Base-by-base conservation (phyloP, 2,113 vertebrate genomes). In the Anolis sagrei region DNA sequence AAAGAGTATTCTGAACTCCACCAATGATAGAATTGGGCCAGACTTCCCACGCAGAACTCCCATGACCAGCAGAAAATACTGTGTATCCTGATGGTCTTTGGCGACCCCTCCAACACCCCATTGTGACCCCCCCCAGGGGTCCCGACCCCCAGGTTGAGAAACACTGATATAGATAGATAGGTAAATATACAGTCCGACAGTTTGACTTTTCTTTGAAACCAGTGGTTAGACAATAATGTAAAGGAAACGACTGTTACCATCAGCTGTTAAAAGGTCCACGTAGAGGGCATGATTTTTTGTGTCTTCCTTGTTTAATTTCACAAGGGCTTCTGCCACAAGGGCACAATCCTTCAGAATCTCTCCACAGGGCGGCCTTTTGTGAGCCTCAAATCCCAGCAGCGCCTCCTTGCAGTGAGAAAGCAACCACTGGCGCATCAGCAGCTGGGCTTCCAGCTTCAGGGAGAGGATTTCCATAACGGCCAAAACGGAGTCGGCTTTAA, bases 371-470 rank as follows among this genome's bases (percentile, higher is more conserved):
- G 88, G 90, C 25, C 91, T 81, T 25, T 93, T n/a, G 10, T 91
- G 14, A 83, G 92, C 78, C 2, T 39, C 19, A 1, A 95, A 79
- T 61, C 96, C 92, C 9, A 91, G 93, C 87, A 99, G 93, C 0
- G 14, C 87, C 18, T 83, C 87, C 68, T 92, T 96, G 94, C 97
- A 97, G 36, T 92, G 94, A 84, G 97, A 94, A 49, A 97, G 94
- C 89, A 99, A 96, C 97, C 98, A 98, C 54, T 95, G 96, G 19
- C 95, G 95, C 79, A 98, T 86, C 78, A 97, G 85, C 1, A 82
- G 87, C 78, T 85, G 96, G 54, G 96, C 94, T 84, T 97, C 96
- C 1, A 90, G 96, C 93, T 97, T 98, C 88, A 99, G 94, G 1
- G 97, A 96, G 72, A 96, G 76, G 84, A 99, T 96, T 93, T 97